Percentiles rank a stretch among this genome's conserved stretches.
These are phyloP conservation scores for Helicoverpa assulta DNA, from an alignment of 2,888 invertebrate genomes.

Conservation along the genomic window DNA sequence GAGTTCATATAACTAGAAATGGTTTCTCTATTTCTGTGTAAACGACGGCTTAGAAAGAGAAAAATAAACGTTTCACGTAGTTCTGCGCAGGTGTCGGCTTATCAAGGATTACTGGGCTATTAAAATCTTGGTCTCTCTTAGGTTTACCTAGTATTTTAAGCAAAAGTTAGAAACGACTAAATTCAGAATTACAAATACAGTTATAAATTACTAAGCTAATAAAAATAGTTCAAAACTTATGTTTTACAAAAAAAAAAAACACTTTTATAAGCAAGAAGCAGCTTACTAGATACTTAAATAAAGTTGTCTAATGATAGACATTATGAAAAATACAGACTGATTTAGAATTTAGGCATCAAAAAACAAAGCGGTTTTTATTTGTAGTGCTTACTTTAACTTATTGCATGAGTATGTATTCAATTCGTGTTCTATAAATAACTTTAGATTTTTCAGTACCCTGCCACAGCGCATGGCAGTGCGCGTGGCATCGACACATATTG, in stretches of 20 bases:
- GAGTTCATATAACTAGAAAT: slow-evolving; percentile 35
- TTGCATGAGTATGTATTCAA: slow-evolving; percentile 50
- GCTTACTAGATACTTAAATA: slow-evolving; percentile 11
- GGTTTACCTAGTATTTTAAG: slow-evolving; percentile 11
- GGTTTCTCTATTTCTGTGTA: slow-evolving; percentile 49
- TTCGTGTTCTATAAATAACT: slow-evolving; percentile 38
- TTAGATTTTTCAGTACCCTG: slow-evolving; percentile 40
- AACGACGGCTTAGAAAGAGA: slow-evolving; percentile 26
- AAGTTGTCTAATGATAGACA: not conserved
- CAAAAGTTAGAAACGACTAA: slow-evolving; percentile 7
- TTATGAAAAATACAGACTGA: slow-evolving; percentile 1
- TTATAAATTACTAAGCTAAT: not conserved
- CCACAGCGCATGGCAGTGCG: slow-evolving; percentile 12
- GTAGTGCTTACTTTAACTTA: slow-evolving; percentile 37
- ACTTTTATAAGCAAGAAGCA: not conserved
- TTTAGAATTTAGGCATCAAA: slow-evolving; percentile 4
- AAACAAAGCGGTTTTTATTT: not conserved
- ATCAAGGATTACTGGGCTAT: slow-evolving; percentile 46
- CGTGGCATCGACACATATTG: slow-evolving; percentile 32
- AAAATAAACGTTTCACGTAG: slow-evolving; percentile 41
- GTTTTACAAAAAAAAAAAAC: no score
- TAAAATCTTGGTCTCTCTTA: slow-evolving; percentile 33
- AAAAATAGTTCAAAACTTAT: not conserved
- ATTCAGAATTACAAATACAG: not conserved
- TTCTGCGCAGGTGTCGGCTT: slow-evolving; percentile 39